phyloP scores from a whole-genome alignment of 2,888 invertebrate genomes.

The Hipparchia sbordonii region DNA sequence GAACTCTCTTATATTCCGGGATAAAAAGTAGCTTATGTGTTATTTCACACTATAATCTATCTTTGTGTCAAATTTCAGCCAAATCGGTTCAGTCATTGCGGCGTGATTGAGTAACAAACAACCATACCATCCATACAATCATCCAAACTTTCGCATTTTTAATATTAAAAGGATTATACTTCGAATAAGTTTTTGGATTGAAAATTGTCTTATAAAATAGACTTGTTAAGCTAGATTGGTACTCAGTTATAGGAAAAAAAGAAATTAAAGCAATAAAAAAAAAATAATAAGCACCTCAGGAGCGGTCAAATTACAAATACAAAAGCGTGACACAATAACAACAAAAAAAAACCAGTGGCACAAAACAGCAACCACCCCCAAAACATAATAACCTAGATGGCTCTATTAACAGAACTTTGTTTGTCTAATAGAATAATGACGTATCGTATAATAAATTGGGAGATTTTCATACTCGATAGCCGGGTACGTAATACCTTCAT shows the following conservation, averaged over 20 bases:
- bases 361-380: constrained; percentile 13
- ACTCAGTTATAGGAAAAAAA: background rate
- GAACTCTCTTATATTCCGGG: too few species aligned
- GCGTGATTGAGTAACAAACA: too few species aligned
- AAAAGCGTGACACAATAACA: background rate
- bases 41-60: too few species aligned
- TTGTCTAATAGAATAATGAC: constrained; percentile 82
- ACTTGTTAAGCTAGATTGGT: too few species aligned
- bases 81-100: too few species aligned
- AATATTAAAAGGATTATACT: too few species aligned
- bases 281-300: background rate
- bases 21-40: too few species aligned
- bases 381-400: constrained; percentile 65
- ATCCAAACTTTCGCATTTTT: too few species aligned
- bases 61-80: too few species aligned
- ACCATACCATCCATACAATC: too few species aligned
- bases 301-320: background rate
- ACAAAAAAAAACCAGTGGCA: constrained; percentile 23
- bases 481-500: constrained; percentile 59
- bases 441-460: constrained; percentile 81
- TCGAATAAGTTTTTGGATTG: too few species aligned
- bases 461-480: constrained; percentile 81
- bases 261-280: background rate
- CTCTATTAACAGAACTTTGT: constrained; percentile 79
- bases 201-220: too few species aligned